These are phyloP conservation scores for Ganaspis brasiliensis DNA, from an alignment of 2,888 invertebrate genomes.

Conservation along the genomic window DNA sequence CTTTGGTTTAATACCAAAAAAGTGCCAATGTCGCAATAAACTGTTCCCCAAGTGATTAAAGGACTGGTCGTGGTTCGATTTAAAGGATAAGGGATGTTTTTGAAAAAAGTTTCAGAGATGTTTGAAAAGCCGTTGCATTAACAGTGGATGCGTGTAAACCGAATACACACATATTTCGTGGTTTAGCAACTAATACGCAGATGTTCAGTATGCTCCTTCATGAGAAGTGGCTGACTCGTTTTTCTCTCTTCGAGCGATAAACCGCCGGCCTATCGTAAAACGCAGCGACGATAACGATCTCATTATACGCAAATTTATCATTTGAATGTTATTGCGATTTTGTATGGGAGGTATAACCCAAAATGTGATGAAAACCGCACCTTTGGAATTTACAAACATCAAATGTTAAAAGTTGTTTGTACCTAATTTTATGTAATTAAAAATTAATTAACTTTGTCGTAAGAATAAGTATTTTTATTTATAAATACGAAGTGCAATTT, in stretches of 20 bases:
- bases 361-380: neutral
- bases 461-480: no score
- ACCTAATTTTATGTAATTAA: no score
- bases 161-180: neutral
- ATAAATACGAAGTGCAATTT: no score
- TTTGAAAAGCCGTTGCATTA: slow-evolving; percentile 24
- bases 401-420: no score
- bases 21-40: neutral
- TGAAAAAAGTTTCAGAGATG: slow-evolving; percentile 29
- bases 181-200: slow-evolving; percentile 15
- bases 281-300: slow-evolving; percentile 58
- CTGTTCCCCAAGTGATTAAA: neutral
- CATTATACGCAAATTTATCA: slow-evolving; percentile 58
- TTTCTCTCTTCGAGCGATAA: slow-evolving; percentile 52
- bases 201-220: slow-evolving; percentile 29
- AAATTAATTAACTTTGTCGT: no score
- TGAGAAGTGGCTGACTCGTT: slow-evolving; percentile 53
- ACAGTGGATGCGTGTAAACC: neutral
- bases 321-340: slow-evolving; percentile 50
- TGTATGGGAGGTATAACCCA: slow-evolving; percentile 18
- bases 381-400: neutral
- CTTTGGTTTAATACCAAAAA: neutral
- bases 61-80: neutral
- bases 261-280: slow-evolving; percentile 55
- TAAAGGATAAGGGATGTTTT: slow-evolving; percentile 21